Evolutionary conservation across 2,113 vertebrate species (phyloP).

Genomic region (Motacilla alba): DNA sequence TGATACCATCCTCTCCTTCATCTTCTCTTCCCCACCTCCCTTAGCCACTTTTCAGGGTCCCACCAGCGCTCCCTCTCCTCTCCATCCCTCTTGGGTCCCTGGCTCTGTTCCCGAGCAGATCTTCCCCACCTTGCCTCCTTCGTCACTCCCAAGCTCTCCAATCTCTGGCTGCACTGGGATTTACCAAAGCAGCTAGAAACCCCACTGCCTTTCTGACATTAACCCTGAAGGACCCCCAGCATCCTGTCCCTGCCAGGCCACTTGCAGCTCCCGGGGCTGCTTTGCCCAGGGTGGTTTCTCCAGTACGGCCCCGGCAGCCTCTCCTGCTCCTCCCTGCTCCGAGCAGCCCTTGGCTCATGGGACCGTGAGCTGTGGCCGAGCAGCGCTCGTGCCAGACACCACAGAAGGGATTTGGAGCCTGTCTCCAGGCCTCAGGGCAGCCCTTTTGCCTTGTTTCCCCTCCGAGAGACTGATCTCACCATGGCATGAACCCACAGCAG

Average conservation of each 20-base stretch:
- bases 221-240: not conserved
- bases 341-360: not conserved
- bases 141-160: not conserved
- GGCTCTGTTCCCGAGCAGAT: not conserved
- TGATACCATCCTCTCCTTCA: not conserved
- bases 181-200: not conserved
- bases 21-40: too few species aligned
- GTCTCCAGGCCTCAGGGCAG: not conserved
- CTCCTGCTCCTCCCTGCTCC: not conserved
- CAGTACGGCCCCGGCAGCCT: not conserved
- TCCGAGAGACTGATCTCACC: fast-evolving
- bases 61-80: not conserved
- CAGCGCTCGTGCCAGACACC: fast-evolving
- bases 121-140: not conserved
- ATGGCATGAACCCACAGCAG: not conserved
- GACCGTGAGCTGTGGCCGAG: fast-evolving
- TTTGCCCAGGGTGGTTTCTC: not conserved
- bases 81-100: not conserved
- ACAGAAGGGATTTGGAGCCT: not conserved
- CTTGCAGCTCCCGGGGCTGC: not conserved
- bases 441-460: not conserved
- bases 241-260: not conserved
- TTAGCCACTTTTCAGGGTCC: not conserved
- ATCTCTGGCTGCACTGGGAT: not conserved
- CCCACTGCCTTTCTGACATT: not conserved